Percentiles rank a stretch among this genome's conserved stretches.
Conservation (phyloP, 2,797 vertebrate species). For the Chaunax sp. region DNA sequence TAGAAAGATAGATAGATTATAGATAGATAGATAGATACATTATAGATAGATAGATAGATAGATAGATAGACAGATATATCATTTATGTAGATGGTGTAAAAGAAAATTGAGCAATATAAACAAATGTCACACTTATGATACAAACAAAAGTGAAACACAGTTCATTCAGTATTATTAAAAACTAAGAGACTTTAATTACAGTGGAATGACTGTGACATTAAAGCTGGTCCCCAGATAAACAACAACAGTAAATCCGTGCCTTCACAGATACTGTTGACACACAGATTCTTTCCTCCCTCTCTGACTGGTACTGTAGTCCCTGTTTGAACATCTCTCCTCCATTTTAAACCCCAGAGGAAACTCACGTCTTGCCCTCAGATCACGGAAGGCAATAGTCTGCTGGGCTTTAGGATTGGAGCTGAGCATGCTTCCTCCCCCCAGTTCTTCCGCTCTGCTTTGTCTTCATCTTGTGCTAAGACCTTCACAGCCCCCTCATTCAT, state of each 20-base stretch:
- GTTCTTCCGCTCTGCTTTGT: not conserved
- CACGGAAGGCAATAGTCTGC: slow-evolving; percentile 13
- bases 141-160: no score
- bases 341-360: slow-evolving; percentile 23
- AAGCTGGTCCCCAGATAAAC: slow-evolving; percentile 10
- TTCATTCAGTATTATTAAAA: not conserved
- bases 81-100: no score
- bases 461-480: not conserved
- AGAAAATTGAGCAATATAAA: no score
- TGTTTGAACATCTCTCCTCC: slow-evolving; percentile 9
- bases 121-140: no score
- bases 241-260: not conserved
- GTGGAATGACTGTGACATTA: slow-evolving; percentile 5
- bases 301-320: not conserved
- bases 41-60: no score
- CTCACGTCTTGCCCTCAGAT: slow-evolving; percentile 24
- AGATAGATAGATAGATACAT: no score
- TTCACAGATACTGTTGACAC: not conserved
- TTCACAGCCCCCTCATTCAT: not conserved
- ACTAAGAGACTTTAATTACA: slow-evolving; percentile 12
- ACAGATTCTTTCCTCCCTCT: not conserved
- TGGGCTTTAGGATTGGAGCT: slow-evolving; percentile 18
- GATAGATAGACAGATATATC: no score
- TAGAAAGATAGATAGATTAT: no score
- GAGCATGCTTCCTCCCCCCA: not conserved